Evolutionary conservation across 1,140 invertebrate species (phyloP), one percentile per base, ranked within the genome.

Genomic region (Calosoma granatense): DNA sequence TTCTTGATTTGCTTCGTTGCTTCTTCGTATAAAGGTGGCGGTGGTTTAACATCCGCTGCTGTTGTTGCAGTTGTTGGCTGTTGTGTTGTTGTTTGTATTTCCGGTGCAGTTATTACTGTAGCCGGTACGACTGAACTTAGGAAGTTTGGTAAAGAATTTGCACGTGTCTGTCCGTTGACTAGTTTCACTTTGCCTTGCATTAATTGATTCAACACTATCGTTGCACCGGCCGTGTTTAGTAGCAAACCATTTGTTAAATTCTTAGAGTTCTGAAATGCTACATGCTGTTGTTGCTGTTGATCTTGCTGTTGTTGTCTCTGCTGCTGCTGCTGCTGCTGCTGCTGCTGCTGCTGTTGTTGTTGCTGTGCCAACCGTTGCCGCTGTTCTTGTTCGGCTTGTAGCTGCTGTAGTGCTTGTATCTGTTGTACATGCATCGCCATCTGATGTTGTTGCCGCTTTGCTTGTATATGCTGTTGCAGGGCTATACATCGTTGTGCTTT

Each of bases 21-120:
- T 67, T 87, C 85, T 56, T 86, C 81, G 60, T 88, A 88, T 41
- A 83, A 77, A 14, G 84, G 83, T 12, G 76, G 83, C 23, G 75
- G 79, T 51, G 68, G 74, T 52, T 76, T 76, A 6, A 69, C 70
- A 6, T 78, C 77, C 23, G 76, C 69, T 1, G 60, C 41, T 75
- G 56, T 58, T 69, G 65, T 57, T 64, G 60, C 57, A 70, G 70
- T 51, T 70, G 68, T n/a, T 72, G 71, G 23, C 55, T 54, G 47
- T 17, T 69, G 71, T 54, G 68, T 70, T 21, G 53, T 52, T 14
- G 43, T 59, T 54, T 62, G 55, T 6, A 64, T 56, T 12, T 65
- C 63, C 6, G 62, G 61, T 41, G 61, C 57, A 20, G 61, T 36
- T 64, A 68, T 51, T 67, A 66, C 26, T 51, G 64, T 53, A 1